phyloP scores from a whole-genome alignment of 2,113 vertebrate genomes.

The Delphinapterus leucas region DNA sequence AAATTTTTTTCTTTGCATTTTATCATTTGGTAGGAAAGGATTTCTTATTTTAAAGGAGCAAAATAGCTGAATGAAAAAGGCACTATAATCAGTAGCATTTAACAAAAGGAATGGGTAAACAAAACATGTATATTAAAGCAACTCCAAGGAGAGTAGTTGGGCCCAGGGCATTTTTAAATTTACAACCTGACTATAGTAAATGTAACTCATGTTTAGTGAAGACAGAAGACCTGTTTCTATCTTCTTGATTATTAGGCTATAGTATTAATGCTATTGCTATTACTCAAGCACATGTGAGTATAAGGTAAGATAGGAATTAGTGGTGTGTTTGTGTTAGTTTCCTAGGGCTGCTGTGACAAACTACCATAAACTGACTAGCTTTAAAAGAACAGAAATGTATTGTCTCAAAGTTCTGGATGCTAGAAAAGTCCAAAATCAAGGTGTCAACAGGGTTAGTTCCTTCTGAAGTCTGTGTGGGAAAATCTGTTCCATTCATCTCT shows the following conservation, averaged over 20 bases:
- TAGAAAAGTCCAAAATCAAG: neutral
- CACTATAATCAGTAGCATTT: neutral
- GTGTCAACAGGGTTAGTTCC: neutral
- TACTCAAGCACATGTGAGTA: neutral
- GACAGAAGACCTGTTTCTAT: neutral
- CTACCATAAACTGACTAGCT: neutral
- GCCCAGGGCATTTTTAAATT: neutral
- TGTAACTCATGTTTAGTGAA: neutral
- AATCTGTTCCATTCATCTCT: neutral
- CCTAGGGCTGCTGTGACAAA: neutral
- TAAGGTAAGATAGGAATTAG: neutral
- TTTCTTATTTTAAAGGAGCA: constrained; percentile 31
- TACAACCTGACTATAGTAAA: neutral
- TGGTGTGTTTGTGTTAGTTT: neutral
- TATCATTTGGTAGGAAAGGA: neutral
- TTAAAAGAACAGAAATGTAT: neutral
- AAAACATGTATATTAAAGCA: neutral
- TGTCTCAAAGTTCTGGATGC: neutral
- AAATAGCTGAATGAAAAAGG: neutral
- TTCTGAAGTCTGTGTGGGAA: neutral
- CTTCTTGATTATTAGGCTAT: neutral
- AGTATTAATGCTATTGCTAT: neutral
- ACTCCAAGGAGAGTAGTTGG: constrained; percentile 7
- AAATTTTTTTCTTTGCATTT: neutral
- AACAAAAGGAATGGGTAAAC: constrained; percentile 3